Evolutionary conservation across 2,113 vertebrate genomes (phyloP), one percentile per base, ranked within the genome.

Genomic region (Hemiscyllium ocellatum): DNA sequence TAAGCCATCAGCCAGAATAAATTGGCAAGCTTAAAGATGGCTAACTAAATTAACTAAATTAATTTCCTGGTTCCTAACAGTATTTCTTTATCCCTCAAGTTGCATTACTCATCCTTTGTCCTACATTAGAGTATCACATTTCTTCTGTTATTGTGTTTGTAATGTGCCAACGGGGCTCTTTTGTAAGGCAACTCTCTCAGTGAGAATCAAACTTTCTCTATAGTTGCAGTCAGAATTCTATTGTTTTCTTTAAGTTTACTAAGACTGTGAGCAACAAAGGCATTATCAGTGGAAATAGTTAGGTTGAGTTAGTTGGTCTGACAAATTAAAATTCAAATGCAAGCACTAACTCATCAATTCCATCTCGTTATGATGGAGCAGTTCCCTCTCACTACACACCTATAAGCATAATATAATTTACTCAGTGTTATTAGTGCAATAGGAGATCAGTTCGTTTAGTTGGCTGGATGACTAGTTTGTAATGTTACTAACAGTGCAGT

Each of bases 91-190:
- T 61, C 10, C 87, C 56, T 91, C 33, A 91, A 65, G 52, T 61
- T 91, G 87, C 29, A 91, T 91, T 91, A n/a, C 87, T 91, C 87
- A 91, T 91, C 87, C 12, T 91, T 91, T 65, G 87, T 65, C 52
- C 87, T 91, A 61, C 29, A 65, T 65, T 91, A 91, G 5, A 61
- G 87, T 91, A 91, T 91, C 56, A 65, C 65, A 10, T 91, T 91
- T 91, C 87, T n/a, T 65, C 80, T 83, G 37, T 47, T 83, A 17
- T 90, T 33, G 87, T 91, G 56, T 65, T 91, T 65, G 52, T 91
- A 91, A 65, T 56, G 17, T 91, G 56, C 87, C 87, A 91, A 56
- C 13, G 56, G 87, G 87, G 26, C 56, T 65, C 29, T 91, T 29
- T 29, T 91, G 5, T 91, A 91, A 91, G 65, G 87, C 33, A 91